A percentile compares a stretch with the other conserved stretches of the same genome.
These are phyloP conservation scores for Drosophila melanica DNA, from an alignment of 1,140 invertebrate genomes.

Conservation along the genomic window DNA sequence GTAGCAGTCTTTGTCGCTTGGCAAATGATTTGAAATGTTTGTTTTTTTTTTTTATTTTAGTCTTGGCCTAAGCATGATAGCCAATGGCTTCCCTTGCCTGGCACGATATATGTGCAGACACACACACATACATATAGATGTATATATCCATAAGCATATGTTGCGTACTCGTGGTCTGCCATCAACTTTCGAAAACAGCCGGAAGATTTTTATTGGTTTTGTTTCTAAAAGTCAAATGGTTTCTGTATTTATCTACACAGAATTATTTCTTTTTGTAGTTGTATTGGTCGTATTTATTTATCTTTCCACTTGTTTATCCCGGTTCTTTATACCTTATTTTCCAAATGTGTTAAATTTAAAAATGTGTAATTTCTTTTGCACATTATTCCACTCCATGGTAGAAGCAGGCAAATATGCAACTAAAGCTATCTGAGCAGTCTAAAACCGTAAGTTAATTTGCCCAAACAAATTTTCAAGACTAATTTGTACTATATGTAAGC, in stretches of 20 bases:
- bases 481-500: no score
- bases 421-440: no score
- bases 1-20: background rate
- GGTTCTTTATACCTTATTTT: background rate
- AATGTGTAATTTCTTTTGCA: constrained; percentile 7
- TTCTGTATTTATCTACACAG: constrained; percentile 14
- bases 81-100: constrained; percentile 45
- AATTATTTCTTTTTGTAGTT: background rate
- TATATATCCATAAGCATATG: constrained; percentile 16
- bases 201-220: constrained; percentile 8
- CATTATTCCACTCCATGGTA: background rate
- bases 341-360: background rate
- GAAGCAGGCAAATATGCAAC: no score
- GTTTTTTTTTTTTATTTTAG: constrained; percentile 12
- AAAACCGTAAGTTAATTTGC: no score
- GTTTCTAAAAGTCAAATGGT: constrained; percentile 15
- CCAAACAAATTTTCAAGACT: no score
- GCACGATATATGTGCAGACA: constrained; percentile 14
- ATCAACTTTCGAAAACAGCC: constrained; percentile 24
- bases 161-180: background rate
- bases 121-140: background rate
- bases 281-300: constrained; percentile 3
- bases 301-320: constrained; percentile 4
- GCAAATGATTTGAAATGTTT: constrained; percentile 25
- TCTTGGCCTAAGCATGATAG: constrained; percentile 21